Evolutionary conservation across 2,113 vertebrate genomes (phyloP).

Genomic region (Neodontobutis hainanensis): DNA sequence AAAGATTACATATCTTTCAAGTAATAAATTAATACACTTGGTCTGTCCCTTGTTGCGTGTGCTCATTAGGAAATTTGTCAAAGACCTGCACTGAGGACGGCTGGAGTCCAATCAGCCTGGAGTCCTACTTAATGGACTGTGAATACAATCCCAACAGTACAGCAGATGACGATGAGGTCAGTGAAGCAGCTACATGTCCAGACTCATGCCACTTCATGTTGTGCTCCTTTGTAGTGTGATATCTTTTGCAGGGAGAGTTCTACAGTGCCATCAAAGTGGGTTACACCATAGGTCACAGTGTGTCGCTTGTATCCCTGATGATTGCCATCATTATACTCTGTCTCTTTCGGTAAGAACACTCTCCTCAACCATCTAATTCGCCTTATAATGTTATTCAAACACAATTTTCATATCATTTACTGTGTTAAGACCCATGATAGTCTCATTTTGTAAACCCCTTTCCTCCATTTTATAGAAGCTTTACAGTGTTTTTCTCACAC

Average conservation of each 20-base stretch:
- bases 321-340: slow-evolving; percentile 87
- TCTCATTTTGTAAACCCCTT: slow-evolving; percentile 9
- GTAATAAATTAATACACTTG: not conserved
- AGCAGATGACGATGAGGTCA: slow-evolving; percentile 67
- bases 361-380: not conserved
- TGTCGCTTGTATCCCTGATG: slow-evolving; percentile 88
- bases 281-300: slow-evolving; percentile 91
- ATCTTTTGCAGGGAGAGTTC: slow-evolving; percentile 76
- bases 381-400: slow-evolving; percentile 20
- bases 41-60: slow-evolving; percentile 17
- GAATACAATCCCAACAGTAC: slow-evolving; percentile 81
- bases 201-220: not conserved
- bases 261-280: slow-evolving; percentile 86
- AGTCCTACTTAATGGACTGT: slow-evolving; percentile 80
- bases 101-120: slow-evolving; percentile 81
- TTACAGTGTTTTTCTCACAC: slow-evolving; percentile 44
- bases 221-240: not conserved
- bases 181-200: slow-evolving; percentile 63
- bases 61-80: slow-evolving; percentile 85
- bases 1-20: not conserved
- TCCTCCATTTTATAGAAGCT: slow-evolving; percentile 42
- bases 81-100: slow-evolving; percentile 86
- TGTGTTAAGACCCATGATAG: slow-evolving; percentile 16
- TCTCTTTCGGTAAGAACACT: slow-evolving; percentile 84
- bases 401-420: slow-evolving; percentile 28